Evolutionary conservation across 2,797 vertebrate species (phyloP).

Genomic region (Podarcis siculus): DNA sequence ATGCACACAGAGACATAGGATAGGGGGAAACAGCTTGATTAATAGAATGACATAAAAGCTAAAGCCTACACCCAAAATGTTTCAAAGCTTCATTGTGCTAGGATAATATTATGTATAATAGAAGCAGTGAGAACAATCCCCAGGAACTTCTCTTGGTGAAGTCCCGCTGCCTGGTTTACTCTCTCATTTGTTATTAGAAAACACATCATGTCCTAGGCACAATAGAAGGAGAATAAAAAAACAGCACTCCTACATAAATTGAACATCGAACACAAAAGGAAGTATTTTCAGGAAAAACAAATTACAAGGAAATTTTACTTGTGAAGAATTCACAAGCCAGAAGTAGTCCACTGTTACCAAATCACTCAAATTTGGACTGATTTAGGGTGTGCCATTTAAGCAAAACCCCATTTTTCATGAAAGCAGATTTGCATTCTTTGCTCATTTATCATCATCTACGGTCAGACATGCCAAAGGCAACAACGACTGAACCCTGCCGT

Average conservation of each 20-base stretch:
- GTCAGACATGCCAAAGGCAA: not conserved
- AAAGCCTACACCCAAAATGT: conserved; percentile 32
- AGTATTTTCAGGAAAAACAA: conserved; percentile 17
- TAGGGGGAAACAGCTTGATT: not conserved
- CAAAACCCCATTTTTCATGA: rapidly evolving
- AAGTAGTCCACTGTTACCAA: not conserved
- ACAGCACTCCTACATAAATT: not conserved
- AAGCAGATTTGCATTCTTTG: rapidly evolving
- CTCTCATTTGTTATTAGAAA: not conserved
- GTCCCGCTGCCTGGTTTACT: not conserved
- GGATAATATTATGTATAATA: conserved; percentile 1
- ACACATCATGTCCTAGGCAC: not conserved
- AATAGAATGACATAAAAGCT: conserved; percentile 47
- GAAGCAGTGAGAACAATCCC: not conserved
- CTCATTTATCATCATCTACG: not conserved
- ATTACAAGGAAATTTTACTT: not conserved
- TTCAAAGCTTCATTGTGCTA: conserved; percentile 43
- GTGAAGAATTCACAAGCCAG: not conserved
- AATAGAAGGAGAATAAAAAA: not conserved
- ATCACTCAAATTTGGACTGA: not conserved
- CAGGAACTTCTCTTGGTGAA: not conserved
- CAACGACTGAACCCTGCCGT: rapidly evolving
- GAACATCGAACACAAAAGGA: not conserved
- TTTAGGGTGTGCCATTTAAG: rapidly evolving
- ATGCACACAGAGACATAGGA: not conserved